Evolutionary conservation across 2,797 vertebrate genomes (phyloP), one percentile per base, ranked within the genome.

Genomic region (Pangasius mekongensis): DNA sequence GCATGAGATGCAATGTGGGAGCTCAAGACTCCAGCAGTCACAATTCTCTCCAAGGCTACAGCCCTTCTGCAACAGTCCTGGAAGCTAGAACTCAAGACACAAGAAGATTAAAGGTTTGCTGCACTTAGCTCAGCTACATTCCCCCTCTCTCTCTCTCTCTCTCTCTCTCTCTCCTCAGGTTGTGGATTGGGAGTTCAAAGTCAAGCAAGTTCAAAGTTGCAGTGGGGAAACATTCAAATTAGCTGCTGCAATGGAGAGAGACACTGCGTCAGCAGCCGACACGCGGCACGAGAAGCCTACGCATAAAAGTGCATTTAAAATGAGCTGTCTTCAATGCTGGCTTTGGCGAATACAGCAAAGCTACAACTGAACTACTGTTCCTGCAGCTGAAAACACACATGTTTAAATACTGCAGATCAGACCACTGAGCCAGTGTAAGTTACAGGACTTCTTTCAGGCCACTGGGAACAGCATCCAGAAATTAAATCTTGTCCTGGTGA

Each of bases 131-230:
- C 22, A 56, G 86, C 85, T 78, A 56, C 39, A 78, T 83, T 52
- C 80, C 33, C 83, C 52, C 52, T 52, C 39, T 64, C 64, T 87
- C 84, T 30, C 86, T 62, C 56, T 64, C 43, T 13, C 36, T 84
- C 71, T 89, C 67, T 83, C 83, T 84, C 73, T 89, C 69, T 84
- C 78, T 86, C 74, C 87, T 76, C 83, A 86, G 89, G 90, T 90
- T 90, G 85, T 86, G 87, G 81, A 91, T 85, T 89, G 89, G 87
- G 88, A 93, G 91, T 92, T 93, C 91, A 92, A 92, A 93, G 92
- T 89, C 80, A 91, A 87, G 76, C 87, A 90, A 89, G 92, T 96
- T 96, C 95, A 96, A 96, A 96, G 95, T 92, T 90, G 91, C 73
- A 92, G 92, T 91, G 91, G 90, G 90, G 92, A 90, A 94, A 93